A percentile compares a stretch with the other conserved stretches of the same genome.
phyloP scores from a whole-genome alignment of 2,888 invertebrate species.

The Drosophila kambysellisi region DNA sequence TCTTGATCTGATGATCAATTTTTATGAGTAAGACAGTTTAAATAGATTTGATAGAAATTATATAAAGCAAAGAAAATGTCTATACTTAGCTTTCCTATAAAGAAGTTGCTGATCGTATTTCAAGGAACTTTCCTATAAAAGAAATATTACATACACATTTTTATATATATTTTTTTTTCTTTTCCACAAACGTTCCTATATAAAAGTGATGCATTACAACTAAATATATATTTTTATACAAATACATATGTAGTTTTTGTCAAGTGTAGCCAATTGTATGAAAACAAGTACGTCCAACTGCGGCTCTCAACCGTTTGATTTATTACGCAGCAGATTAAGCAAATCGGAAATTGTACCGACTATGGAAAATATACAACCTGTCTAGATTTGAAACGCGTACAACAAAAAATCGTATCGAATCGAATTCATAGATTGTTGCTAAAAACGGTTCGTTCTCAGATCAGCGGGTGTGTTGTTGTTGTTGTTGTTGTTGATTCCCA shows the following conservation, averaged over 20 bases:
- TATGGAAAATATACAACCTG: conserved; percentile 71
- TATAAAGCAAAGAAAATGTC: neutral
- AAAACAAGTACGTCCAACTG: conserved; percentile 1
- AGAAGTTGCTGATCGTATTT: neutral
- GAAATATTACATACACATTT: neutral
- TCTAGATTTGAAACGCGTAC: conserved; percentile 59
- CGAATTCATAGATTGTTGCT: conserved; percentile 34
- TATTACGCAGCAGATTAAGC: conserved; percentile 63
- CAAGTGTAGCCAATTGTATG: neutral
- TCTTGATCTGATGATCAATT: neutral
- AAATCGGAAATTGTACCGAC: conserved; percentile 71
- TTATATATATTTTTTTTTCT: neutral
- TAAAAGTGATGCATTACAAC: neutral
- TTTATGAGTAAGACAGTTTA: neutral
- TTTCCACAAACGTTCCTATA: neutral
- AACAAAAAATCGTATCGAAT: conserved; percentile 45
- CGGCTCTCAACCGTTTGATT: conserved; percentile 60
- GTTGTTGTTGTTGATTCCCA: neutral
- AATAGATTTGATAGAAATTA: neutral
- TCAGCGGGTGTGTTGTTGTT: conserved; percentile 24
- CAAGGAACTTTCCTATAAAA: neutral
- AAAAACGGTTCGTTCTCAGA: conserved; percentile 13
- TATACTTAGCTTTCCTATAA: neutral
- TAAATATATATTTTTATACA: neutral
- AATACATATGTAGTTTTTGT: neutral